Conservation (phyloP, 1,140 invertebrate species). For the Bombus superbus region DNA sequence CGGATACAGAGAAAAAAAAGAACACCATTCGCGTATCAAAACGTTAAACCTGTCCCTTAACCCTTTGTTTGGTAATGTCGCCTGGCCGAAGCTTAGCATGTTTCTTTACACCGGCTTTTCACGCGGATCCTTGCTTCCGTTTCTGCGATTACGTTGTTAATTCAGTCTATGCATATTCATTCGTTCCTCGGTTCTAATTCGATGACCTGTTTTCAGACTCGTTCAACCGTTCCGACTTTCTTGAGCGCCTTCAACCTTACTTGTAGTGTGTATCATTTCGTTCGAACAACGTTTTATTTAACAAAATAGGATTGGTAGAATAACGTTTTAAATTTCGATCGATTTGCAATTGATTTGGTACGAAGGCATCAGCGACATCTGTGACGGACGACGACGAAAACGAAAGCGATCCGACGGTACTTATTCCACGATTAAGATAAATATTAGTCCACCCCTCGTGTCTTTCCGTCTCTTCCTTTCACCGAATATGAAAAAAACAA, state of each 20-base stretch:
- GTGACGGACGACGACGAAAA: neutral
- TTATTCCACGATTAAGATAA: neutral
- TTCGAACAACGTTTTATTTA: too few species aligned
- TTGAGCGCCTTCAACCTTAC: too few species aligned
- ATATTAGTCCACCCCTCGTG: neutral
- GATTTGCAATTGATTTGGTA: neutral
- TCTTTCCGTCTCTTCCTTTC: neutral
- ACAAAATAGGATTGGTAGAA: too few species aligned
- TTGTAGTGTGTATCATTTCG: too few species aligned
- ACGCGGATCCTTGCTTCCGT: neutral
- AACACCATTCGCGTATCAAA: conserved; percentile 1
- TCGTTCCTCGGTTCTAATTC: neutral
- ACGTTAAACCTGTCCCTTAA: conserved; percentile 34
- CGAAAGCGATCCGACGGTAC: neutral
- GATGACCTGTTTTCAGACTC: neutral
- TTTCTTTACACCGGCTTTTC: neutral
- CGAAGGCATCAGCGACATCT: neutral
- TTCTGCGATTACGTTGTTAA: conserved; percentile 29
- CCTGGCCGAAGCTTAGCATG: neutral
- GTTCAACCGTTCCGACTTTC: neutral
- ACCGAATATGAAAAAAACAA: conserved; percentile 17
- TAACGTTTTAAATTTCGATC: too few species aligned
- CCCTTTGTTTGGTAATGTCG: conserved; percentile 16
- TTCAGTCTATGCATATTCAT: conserved; percentile 24
- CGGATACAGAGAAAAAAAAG: neutral